These are phyloP conservation scores for Caenorhabditis panamensis DNA, from an alignment of 2,888 invertebrate species.

Conservation along the genomic window DNA sequence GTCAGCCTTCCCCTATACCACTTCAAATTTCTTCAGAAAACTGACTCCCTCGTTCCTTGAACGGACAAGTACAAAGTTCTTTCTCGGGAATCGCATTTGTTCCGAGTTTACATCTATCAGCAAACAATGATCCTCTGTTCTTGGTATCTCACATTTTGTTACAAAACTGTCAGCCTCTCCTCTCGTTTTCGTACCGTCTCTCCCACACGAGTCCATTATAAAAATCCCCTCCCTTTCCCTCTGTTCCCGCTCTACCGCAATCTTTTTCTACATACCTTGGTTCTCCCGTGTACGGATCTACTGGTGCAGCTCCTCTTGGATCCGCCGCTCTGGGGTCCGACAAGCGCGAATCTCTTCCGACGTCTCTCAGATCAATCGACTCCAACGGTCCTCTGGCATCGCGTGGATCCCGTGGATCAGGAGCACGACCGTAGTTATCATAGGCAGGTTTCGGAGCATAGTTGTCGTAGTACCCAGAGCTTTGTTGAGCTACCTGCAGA, in stretches of 20 bases:
- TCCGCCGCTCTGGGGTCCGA: conserved; percentile 2
- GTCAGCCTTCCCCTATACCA: background rate
- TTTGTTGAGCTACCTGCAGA: conserved; percentile 18
- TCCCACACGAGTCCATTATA: too few species aligned
- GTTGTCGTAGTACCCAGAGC: conserved; percentile 30
- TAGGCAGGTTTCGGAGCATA: conserved; percentile 18
- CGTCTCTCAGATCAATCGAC: conserved; percentile 16
- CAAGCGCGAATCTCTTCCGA: conserved; percentile 11
- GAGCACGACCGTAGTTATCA: conserved; percentile 19
- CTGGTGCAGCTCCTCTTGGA: background rate
- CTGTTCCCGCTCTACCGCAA: too few species aligned
- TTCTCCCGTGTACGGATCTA: conserved; percentile 33
- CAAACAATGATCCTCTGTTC: too few species aligned
- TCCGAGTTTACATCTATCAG: too few species aligned
- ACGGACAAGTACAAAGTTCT: too few species aligned
- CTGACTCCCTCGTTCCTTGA: too few species aligned
- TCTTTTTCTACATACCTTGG: conserved; percentile 33
- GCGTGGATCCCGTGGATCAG: conserved; percentile 25
- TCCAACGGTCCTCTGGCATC: conserved; percentile 30
- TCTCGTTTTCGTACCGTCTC: too few species aligned
- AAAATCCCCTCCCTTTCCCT: background rate
- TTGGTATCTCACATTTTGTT: too few species aligned
- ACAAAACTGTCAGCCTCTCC: too few species aligned
- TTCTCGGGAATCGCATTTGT: too few species aligned
- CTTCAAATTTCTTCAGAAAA: too few species aligned